Percentiles rank a stretch among this genome's conserved stretches.
Evolutionary conservation across 2,113 vertebrate genomes (phyloP).

Genomic region (Nanorana parkeri): DNA sequence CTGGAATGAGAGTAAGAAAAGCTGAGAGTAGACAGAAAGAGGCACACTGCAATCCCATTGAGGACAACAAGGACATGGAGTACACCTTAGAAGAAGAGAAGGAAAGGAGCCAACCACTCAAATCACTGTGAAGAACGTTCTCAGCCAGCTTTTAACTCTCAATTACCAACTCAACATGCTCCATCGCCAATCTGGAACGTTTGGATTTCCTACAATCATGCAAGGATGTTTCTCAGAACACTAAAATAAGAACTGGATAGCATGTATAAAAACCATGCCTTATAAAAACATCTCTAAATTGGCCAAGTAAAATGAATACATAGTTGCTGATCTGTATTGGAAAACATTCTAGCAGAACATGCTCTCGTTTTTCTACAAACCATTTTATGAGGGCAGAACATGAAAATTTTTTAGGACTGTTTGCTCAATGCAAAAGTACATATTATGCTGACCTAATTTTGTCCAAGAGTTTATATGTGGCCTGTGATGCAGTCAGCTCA

Average conservation of each 20-base stretch:
- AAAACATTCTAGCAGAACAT: too few relatives aligned
- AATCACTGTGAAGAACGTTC: slow-evolving; percentile 23
- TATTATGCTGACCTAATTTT: too few relatives aligned
- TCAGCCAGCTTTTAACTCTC: slow-evolving; percentile 53
- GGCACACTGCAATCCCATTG: slow-evolving; percentile 39
- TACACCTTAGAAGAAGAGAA: slow-evolving; percentile 15
- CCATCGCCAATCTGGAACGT: slow-evolving; percentile 40
- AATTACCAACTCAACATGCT: slow-evolving; percentile 18
- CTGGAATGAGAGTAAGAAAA: slow-evolving; percentile 58
- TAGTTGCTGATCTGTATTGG: too few relatives aligned
- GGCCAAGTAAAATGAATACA: too few relatives aligned
- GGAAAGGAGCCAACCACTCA: slow-evolving; percentile 8
- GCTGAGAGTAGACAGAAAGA: slow-evolving; percentile 55
- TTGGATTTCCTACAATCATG: slow-evolving; percentile 19
- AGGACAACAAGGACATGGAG: slow-evolving; percentile 45
- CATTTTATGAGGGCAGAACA: too few relatives aligned
- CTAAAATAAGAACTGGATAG: not conserved
- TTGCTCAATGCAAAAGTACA: too few relatives aligned
- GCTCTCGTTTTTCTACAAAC: too few relatives aligned
- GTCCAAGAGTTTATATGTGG: too few relatives aligned
- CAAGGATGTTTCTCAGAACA: not conserved
- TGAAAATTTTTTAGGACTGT: too few relatives aligned
- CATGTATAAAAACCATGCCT: too few relatives aligned
- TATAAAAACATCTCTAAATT: too few relatives aligned
- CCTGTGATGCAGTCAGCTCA: too few relatives aligned